Evolutionary conservation across 1,140 invertebrate genomes (phyloP), one percentile per base, ranked within the genome.

Genomic region (Scaptodrosophila lebanonensis): DNA sequence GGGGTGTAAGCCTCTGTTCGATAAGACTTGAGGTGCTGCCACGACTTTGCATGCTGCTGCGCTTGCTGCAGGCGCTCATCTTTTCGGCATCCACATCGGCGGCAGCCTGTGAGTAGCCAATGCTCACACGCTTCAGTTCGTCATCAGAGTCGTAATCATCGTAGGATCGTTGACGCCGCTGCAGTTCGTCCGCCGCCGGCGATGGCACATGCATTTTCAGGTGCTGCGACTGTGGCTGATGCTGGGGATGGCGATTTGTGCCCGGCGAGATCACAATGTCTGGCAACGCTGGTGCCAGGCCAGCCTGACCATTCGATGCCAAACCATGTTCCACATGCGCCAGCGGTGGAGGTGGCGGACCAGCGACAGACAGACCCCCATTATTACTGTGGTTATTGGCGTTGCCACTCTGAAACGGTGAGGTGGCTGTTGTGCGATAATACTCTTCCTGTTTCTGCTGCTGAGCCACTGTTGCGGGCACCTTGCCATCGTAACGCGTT

Each of bases 131-230:
- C 59, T 93, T 91, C 51, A 97, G 89, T 84, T 97, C 95, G 86
- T 97, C 95, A 87, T 97, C 95, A 83, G 94, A 95, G 87, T 96
- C 95, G 76, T 94, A 94, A 84, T 97, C 95, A 79, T 96, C 95
- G 86, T 92, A 94, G 57, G 90, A 88, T 16, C 67, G 61, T 35
- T 91, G 84, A 92, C 93, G 60, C 12, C 53, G 63, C 9, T 71
- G 69, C 5, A 65, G 73, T 38, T 38, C 12, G 12, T 3, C 2
- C 35, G 15, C 15, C 12, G 16, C 12, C 9, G 15, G 35, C 15
- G 35, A 38, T 38, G 15, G 35, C 44, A 51, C 61, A 6, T 77
- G 72, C 45, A 82, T 69, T 67, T 79, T 79, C 0, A 69, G 40
- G 16, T 63, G 63, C 7, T 70, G 67, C n/a, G n/a, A n/a, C 18